Evolutionary conservation across 1,140 invertebrate genomes (phyloP).

Genomic region (Philaenus spumarius): DNA sequence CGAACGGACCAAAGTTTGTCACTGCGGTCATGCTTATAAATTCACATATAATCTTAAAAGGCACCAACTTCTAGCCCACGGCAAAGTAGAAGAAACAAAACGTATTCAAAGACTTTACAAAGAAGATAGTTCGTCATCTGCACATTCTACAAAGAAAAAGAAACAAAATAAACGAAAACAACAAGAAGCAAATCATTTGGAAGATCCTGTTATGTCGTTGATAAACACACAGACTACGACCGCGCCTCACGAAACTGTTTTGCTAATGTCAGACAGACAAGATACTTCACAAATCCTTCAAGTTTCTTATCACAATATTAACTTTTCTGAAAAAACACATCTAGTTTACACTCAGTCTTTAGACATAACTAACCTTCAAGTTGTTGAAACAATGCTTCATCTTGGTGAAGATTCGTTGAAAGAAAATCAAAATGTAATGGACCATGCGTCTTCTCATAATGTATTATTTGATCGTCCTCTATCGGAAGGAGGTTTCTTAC

Average conservation of each 20-base stretch:
- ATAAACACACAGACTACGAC: not conserved
- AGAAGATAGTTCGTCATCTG: not conserved
- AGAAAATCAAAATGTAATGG: not conserved
- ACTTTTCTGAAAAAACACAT: not conserved
- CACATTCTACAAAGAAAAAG: not conserved
- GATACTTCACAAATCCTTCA: slow-evolving; percentile 1
- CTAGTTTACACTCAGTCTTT: slow-evolving; percentile 12
- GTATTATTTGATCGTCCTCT: not conserved
- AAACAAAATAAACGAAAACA: not conserved
- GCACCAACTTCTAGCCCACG: slow-evolving; percentile 9
- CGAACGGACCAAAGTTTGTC: slow-evolving; percentile 2
- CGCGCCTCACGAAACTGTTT: not conserved
- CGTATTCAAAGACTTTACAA: not conserved
- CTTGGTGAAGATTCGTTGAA: not conserved
- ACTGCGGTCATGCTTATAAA: slow-evolving; percentile 14
- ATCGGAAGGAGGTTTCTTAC: not conserved
- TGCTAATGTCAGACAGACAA: not conserved
- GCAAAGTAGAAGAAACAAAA: not conserved
- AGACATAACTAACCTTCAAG: slow-evolving; percentile 8
- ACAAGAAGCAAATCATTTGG: not conserved
- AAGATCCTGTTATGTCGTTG: not conserved
- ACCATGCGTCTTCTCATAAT: not conserved
- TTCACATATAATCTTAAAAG: slow-evolving; percentile 1
- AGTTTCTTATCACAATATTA: slow-evolving; percentile 12
- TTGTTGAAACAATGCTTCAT: slow-evolving; percentile 13